phyloP scores from a whole-genome alignment of 2,888 invertebrate species.

The Sesamia inferens region DNA sequence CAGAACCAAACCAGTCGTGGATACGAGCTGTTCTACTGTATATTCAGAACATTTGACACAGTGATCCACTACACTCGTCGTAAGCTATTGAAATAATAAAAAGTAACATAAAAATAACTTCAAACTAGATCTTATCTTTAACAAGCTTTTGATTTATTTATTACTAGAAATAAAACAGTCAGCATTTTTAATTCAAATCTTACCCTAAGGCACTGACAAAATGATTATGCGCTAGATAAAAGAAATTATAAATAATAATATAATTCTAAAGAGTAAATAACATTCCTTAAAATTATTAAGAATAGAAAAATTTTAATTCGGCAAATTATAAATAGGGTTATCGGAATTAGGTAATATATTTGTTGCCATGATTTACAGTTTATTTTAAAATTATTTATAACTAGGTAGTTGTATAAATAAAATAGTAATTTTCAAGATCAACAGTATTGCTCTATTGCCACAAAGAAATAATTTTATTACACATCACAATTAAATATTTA shows the following conservation, averaged over 20 bases:
- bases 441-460: constrained; percentile 54
- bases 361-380: constrained; percentile 38
- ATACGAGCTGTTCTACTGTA: constrained; percentile 43
- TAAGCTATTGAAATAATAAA: constrained; percentile 65
- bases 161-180: constrained; percentile 77
- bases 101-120: constrained; percentile 67
- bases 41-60: constrained; percentile 84
- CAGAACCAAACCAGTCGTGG: constrained; percentile 28
- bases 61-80: constrained; percentile 72
- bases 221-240: constrained; percentile 84
- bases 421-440: constrained; percentile 46
- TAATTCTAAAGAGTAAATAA: constrained; percentile 86
- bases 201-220: constrained; percentile 88
- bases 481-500: constrained; percentile 52
- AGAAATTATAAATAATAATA: constrained; percentile 80
- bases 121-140: constrained; percentile 69
- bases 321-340: constrained; percentile 71
- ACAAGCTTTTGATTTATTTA: constrained; percentile 76
- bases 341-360: constrained; percentile 53
- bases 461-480: constrained; percentile 44
- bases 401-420: constrained; percentile 43
- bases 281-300: constrained; percentile 84
- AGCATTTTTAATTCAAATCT: constrained; percentile 80
- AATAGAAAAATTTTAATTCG: constrained; percentile 79
- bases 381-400: constrained; percentile 43